Conservation (phyloP, 2,797 vertebrate species). For the Pitangus sulphuratus region DNA sequence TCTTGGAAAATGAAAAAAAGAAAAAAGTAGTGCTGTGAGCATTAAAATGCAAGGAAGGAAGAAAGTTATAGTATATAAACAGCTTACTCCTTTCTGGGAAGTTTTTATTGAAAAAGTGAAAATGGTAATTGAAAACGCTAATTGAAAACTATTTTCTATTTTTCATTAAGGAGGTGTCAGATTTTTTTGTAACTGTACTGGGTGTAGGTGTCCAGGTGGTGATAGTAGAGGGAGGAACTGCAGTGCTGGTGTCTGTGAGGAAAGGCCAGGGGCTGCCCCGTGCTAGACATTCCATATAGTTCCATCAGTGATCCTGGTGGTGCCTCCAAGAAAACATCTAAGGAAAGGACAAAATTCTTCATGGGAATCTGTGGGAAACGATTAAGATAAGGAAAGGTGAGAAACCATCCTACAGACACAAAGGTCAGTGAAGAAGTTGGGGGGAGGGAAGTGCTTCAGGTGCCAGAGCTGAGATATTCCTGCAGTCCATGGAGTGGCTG, state of each 20-base stretch:
- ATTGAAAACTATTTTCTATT: background rate
- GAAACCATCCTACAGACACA: background rate
- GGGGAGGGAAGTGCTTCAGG: background rate
- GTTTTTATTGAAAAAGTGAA: background rate
- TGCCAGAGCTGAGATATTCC: background rate
- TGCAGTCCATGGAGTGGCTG: background rate
- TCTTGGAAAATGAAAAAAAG: background rate
- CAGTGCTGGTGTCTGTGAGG: background rate
- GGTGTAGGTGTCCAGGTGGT: background rate
- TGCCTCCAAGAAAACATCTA: background rate
- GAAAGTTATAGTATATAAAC: background rate
- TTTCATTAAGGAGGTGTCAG: background rate
- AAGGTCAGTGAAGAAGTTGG: background rate
- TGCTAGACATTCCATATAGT: background rate
- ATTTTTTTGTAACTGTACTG: background rate
- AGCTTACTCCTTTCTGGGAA: background rate
- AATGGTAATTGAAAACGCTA: background rate
- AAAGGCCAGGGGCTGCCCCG: background rate
- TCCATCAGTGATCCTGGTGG: background rate
- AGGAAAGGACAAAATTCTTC: background rate
- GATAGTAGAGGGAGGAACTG: accelerated
- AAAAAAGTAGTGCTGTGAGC: background rate
- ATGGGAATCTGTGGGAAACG: background rate
- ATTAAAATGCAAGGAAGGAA: background rate
- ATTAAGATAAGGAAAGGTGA: accelerated